Percentiles rank a stretch among this genome's conserved stretches.
phyloP scores from a whole-genome alignment of 1,140 invertebrate species.

The Archegozetes longisetosus region DNA sequence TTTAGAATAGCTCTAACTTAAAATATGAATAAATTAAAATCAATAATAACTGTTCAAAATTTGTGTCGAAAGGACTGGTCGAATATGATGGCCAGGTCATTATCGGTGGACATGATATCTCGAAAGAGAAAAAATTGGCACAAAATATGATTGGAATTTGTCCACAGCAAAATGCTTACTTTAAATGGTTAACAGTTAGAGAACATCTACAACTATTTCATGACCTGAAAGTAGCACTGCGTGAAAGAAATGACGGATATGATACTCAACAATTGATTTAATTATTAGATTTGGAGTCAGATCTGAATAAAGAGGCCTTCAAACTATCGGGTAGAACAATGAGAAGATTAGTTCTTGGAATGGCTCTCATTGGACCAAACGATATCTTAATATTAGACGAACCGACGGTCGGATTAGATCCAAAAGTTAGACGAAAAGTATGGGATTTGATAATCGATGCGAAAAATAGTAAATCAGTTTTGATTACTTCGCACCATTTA shows the following conservation, averaged over 20 bases:
- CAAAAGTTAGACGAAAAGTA: conserved; percentile 29
- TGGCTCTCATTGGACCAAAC: conserved; percentile 34
- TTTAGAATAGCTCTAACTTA: too few species aligned
- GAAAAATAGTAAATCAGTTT: conserved; percentile 40
- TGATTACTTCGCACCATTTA: conserved; percentile 26
- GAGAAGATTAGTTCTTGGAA: conserved; percentile 35
- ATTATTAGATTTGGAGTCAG: background rate
- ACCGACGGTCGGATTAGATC: conserved; percentile 34
- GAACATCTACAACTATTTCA: background rate
- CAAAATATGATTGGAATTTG: background rate
- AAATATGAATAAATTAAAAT: background rate
- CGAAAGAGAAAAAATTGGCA: background rate
- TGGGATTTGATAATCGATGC: conserved; percentile 41
- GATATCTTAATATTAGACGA: conserved; percentile 31
- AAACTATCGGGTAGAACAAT: background rate
- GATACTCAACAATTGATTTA: background rate
- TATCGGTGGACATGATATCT: background rate
- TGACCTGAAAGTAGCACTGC: background rate
- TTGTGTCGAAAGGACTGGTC: background rate
- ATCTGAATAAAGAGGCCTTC: background rate
- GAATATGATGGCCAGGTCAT: background rate
- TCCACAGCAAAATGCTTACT: background rate
- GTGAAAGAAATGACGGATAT: background rate
- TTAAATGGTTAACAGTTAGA: background rate
- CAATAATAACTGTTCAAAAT: background rate